phyloP scores from a whole-genome alignment of 2,888 invertebrate species.

The Phengaris alcon region DNA sequence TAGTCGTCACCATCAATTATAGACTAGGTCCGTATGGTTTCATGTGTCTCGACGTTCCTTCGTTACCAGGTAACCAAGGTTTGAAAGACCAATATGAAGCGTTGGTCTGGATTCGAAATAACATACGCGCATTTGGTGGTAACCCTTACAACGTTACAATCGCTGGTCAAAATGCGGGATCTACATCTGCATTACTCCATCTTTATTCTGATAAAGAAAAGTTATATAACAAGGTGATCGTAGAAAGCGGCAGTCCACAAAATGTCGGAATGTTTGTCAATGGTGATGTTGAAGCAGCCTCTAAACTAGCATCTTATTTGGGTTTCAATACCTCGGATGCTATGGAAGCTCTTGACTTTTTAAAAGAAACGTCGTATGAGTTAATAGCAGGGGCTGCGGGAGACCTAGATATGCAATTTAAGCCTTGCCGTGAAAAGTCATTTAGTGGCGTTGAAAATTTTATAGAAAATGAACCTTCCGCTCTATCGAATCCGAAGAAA shows the following conservation, averaged over 20 bases:
- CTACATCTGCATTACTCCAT: conserved; percentile 61
- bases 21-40: conserved; percentile 71
- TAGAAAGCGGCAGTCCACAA: conserved; percentile 66
- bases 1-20: conserved; percentile 68
- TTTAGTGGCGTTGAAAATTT: conserved; percentile 65
- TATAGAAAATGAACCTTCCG: conserved; percentile 58
- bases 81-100: conserved; percentile 67
- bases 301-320: conserved; percentile 58
- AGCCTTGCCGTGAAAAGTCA: conserved; percentile 64
- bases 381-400: conserved; percentile 57
- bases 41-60: conserved; percentile 63
- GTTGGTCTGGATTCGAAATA: conserved; percentile 61
- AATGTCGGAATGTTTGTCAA: conserved; percentile 60
- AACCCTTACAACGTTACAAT: conserved; percentile 68
- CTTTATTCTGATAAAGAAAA: conserved; percentile 63
- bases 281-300: conserved; percentile 54
- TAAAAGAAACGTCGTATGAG: conserved; percentile 50
- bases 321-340: conserved; percentile 57
- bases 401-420: conserved; percentile 53
- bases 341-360: conserved; percentile 57
- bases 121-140: conserved; percentile 67
- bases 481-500: conserved; percentile 57
- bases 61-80: conserved; percentile 67
- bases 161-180: conserved; percentile 65
- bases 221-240: conserved; percentile 63